These are phyloP conservation scores for Gnatocerus cornutus DNA, from an alignment of 2,888 invertebrate species.

Conservation along the genomic window DNA sequence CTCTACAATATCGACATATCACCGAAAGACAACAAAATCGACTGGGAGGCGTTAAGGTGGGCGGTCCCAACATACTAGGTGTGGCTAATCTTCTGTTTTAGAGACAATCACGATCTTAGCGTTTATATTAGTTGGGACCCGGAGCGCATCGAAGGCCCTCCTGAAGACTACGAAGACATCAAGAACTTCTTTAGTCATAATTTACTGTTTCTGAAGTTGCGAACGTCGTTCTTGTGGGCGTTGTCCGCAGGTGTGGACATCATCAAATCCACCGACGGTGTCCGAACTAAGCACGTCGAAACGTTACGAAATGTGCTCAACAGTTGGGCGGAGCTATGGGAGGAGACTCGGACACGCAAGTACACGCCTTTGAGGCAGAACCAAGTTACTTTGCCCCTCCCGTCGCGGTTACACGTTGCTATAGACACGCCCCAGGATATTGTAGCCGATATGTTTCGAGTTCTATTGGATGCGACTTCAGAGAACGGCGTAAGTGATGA, in stretches of 20 bases:
- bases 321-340: slow-evolving; percentile 62
- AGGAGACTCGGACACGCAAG: slow-evolving; percentile 43
- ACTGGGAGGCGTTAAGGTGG: slow-evolving; percentile 74
- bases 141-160: slow-evolving; percentile 67
- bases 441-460: slow-evolving; percentile 61
- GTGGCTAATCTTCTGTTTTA: slow-evolving; percentile 54
- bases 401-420: slow-evolving; percentile 64
- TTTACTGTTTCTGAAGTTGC: slow-evolving; percentile 64
- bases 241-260: slow-evolving; percentile 62
- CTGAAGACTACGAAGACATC: slow-evolving; percentile 68
- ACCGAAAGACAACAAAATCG: slow-evolving; percentile 75
- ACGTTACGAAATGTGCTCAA: slow-evolving; percentile 57
- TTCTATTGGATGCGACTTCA: slow-evolving; percentile 58
- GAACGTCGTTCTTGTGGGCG: slow-evolving; percentile 61
- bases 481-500: slow-evolving; percentile 52
- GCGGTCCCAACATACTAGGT: not conserved
- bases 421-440: slow-evolving; percentile 63
- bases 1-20: slow-evolving; percentile 76
- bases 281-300: slow-evolving; percentile 60
- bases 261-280: slow-evolving; percentile 63
- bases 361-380: slow-evolving; percentile 58
- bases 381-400: slow-evolving; percentile 63
- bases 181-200: slow-evolving; percentile 64
- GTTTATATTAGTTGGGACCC: slow-evolving; percentile 83
- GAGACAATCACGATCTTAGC: slow-evolving; percentile 86